Conservation (phyloP, 2,888 invertebrate genomes). For the Tetrapedia diversipes region DNA sequence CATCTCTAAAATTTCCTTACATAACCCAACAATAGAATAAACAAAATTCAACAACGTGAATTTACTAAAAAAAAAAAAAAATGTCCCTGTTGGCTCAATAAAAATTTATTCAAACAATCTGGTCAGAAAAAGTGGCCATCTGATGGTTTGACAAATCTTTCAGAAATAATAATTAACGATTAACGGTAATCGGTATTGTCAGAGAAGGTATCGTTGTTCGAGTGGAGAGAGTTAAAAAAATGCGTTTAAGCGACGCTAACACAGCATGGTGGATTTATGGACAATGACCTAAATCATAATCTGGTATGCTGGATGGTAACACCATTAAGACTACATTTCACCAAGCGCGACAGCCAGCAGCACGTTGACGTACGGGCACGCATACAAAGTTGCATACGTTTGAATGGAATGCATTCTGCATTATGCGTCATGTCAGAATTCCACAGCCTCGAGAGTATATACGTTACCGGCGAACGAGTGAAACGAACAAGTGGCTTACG, state of each 20-base stretch:
- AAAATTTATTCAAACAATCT: too few relatives aligned
- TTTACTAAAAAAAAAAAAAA: too few relatives aligned
- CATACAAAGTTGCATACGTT: slow-evolving; percentile 50
- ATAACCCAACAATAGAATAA: too few relatives aligned
- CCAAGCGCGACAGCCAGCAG: slow-evolving; percentile 40
- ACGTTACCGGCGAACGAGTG: slow-evolving; percentile 20
- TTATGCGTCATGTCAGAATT: slow-evolving; percentile 57
- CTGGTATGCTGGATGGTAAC: slow-evolving; percentile 49
- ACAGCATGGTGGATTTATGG: slow-evolving; percentile 38
- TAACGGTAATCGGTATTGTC: too few relatives aligned
- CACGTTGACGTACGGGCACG: slow-evolving; percentile 45
- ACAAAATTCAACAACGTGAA: too few relatives aligned
- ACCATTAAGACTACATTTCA: slow-evolving; percentile 62
- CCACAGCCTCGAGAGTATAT: slow-evolving; percentile 33
- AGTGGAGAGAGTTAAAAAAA: background rate
- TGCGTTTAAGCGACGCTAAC: slow-evolving; percentile 1
- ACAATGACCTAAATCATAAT: slow-evolving; percentile 55
- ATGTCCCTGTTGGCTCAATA: too few relatives aligned
- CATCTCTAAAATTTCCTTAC: too few relatives aligned
- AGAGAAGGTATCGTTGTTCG: too few relatives aligned
- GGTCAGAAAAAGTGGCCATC: too few relatives aligned
- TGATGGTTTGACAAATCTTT: too few relatives aligned
- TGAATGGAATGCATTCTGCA: slow-evolving; percentile 52
- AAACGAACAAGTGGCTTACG: slow-evolving; percentile 21
- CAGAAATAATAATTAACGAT: too few relatives aligned